Base-by-base conservation (phyloP, 2,113 vertebrate genomes). In the Pimephales promelas region DNA sequence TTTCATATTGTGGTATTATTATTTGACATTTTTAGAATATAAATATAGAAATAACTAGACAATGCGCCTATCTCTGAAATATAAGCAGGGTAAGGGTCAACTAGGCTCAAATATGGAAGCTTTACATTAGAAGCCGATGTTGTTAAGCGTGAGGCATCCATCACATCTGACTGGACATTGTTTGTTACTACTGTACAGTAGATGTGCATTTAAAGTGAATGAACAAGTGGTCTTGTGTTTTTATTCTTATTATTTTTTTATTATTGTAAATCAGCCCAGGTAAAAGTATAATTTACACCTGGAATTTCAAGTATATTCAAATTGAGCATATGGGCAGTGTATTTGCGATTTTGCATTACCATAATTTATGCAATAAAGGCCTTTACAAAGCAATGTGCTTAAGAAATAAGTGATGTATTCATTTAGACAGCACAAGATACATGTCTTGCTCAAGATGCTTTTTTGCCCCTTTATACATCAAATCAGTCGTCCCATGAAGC, bases 401-500 rank as follows among this genome's bases (percentile, higher is more conserved):
- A 9, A 62, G 24, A 62, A 20, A 61, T 47, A 45, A 62, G 14
- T 24, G 14, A 56, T 62, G 31, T 5, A 40, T 9, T 59, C 31
- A 40, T 59, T 5, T 16, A 61, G 54, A 57, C 5, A 13, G 26
- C 18, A 76, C 45, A 56, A 56, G 14, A 34, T 76, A n/a, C 49
- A 9, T 4, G 34, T 59, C 52, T 74, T 52, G 72, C 72, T 74
- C 72, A 52, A 74, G 45, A 31, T 52, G 72, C 24, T 20, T 74
- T 61, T 52, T 52, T 74, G 43, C 26, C 45, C 45, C 72, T 74
- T 74, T 28, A 24, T 26, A 74, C 45, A 26, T 74, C 45, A 74
- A n/a, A 74, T 78, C 34, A 61, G 22, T 61, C 8, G 2, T 78
- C 59, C n/a, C 52, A 59, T n/a, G 75, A 61, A 31, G 40, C 77